These are phyloP conservation scores for Chrysolina oricalcia DNA, from an alignment of 2,888 invertebrate species.

Conservation along the genomic window DNA sequence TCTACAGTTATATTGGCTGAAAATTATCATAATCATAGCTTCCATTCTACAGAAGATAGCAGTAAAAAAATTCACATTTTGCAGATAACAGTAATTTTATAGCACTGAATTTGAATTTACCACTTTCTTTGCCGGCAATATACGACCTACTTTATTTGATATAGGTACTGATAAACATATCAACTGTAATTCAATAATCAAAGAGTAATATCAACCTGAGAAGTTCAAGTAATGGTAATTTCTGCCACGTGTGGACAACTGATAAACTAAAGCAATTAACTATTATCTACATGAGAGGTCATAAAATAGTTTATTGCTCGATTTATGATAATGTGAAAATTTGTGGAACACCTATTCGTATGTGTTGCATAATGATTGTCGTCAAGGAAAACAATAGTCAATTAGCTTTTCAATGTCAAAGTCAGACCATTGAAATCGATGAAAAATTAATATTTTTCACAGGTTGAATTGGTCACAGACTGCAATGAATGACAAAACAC, in stretches of 20 bases:
- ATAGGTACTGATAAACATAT: too few species aligned
- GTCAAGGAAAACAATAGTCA: constrained; percentile 7
- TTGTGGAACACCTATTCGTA: neutral
- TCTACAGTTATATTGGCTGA: too few species aligned
- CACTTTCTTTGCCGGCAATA: too few species aligned
- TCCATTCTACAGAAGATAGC: too few species aligned
- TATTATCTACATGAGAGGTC: neutral
- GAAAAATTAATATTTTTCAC: neutral
- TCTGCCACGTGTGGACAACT: neutral
- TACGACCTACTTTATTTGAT: too few species aligned
- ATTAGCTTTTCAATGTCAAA: constrained; percentile 15
- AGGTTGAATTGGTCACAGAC: too few species aligned
- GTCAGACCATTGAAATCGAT: neutral
- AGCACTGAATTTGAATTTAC: too few species aligned
- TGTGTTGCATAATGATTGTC: neutral
- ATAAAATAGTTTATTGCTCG: constrained; percentile 11
- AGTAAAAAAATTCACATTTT: too few species aligned
- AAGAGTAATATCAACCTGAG: neutral
- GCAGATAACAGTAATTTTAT: too few species aligned
- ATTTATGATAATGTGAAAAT: constrained; percentile 11
- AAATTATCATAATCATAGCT: too few species aligned
- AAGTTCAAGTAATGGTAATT: neutral
- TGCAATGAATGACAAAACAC: neutral
- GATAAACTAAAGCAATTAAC: neutral
- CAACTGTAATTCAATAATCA: too few species aligned